Conservation (phyloP, 2,888 invertebrate genomes). For the Bembecia ichneumoniformis region DNA sequence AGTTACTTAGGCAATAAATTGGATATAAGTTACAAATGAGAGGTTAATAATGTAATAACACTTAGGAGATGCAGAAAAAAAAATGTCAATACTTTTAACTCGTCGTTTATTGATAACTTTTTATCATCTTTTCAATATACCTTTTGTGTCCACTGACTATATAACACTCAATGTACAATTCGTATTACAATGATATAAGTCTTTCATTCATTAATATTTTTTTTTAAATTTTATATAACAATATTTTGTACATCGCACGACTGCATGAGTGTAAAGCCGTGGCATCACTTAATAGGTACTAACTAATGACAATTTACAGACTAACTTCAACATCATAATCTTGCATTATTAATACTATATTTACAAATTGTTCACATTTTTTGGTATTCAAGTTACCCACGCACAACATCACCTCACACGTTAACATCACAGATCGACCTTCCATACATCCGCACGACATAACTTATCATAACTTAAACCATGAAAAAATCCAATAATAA, state of each 20-base stretch:
- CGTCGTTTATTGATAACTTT: conserved; percentile 70
- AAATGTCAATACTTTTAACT: conserved; percentile 39
- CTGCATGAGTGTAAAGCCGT: conserved; percentile 60
- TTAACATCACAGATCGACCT: conserved; percentile 38
- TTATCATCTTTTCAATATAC: conserved; percentile 66
- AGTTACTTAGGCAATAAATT: too few species aligned
- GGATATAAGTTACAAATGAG: too few species aligned
- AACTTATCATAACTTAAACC: conserved; percentile 64
- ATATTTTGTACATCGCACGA: conserved; percentile 71
- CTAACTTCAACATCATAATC: conserved; percentile 53
- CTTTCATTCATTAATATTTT: conserved; percentile 66
- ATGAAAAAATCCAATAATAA: conserved; percentile 68
- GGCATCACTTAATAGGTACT: conserved; percentile 55
- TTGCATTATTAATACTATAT: conserved; percentile 61
- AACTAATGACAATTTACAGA: conserved; percentile 57
- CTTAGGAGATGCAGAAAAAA: too few species aligned
- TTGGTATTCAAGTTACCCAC: conserved; percentile 69
- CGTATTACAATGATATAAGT: conserved; percentile 69
- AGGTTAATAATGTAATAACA: too few species aligned
- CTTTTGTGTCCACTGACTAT: conserved; percentile 73
- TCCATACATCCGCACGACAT: conserved; percentile 52
- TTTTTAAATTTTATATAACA: conserved; percentile 58
- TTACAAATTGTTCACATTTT: conserved; percentile 71
- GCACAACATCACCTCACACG: conserved; percentile 55
- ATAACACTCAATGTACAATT: conserved; percentile 74